These are phyloP conservation scores for Acanthopagrus latus DNA, from an alignment of 2,797 vertebrate species.

Conservation along the genomic window DNA sequence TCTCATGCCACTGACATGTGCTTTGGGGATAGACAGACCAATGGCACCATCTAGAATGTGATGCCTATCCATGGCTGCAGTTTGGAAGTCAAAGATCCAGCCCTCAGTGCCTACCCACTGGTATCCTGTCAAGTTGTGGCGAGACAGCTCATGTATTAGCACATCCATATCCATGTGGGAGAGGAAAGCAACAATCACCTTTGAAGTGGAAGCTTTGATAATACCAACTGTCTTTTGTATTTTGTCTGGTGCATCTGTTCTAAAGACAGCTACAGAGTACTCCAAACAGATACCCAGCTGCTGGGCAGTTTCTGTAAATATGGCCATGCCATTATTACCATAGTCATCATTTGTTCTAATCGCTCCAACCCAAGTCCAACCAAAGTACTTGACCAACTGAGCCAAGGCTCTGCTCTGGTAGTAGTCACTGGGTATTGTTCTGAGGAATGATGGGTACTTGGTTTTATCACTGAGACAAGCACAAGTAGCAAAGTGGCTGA, in stretches of 20 bases:
- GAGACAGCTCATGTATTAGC: conserved; percentile 53
- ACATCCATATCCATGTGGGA: conserved; percentile 63
- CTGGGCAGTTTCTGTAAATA: conserved; percentile 63
- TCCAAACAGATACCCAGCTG: conserved; percentile 75
- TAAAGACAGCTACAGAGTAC: conserved; percentile 72
- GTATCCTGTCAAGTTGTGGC: conserved; percentile 74
- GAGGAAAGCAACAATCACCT: conserved; percentile 70
- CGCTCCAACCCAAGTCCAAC: conserved; percentile 83
- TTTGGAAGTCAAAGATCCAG: conserved; percentile 76
- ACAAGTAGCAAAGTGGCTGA: conserved; percentile 34
- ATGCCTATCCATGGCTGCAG: conserved; percentile 57
- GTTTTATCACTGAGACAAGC: conserved; percentile 80
- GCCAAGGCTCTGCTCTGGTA: conserved; percentile 82
- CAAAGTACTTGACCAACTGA: conserved; percentile 78
- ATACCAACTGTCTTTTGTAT: conserved; percentile 57
- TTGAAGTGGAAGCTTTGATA: conserved; percentile 67
- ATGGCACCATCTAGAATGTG: conserved; percentile 77
- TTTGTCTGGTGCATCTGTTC: conserved; percentile 68
- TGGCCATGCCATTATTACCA: conserved; percentile 73
- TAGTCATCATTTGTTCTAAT: conserved; percentile 76
- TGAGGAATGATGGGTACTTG: conserved; percentile 80
- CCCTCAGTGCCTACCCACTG: conserved; percentile 81
- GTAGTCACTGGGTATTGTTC: conserved; percentile 82
- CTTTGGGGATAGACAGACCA: conserved; percentile 77
- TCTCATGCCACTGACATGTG: conserved; percentile 70